Conservation (phyloP, 2,113 vertebrate genomes). For the Emberiza fucata region DNA sequence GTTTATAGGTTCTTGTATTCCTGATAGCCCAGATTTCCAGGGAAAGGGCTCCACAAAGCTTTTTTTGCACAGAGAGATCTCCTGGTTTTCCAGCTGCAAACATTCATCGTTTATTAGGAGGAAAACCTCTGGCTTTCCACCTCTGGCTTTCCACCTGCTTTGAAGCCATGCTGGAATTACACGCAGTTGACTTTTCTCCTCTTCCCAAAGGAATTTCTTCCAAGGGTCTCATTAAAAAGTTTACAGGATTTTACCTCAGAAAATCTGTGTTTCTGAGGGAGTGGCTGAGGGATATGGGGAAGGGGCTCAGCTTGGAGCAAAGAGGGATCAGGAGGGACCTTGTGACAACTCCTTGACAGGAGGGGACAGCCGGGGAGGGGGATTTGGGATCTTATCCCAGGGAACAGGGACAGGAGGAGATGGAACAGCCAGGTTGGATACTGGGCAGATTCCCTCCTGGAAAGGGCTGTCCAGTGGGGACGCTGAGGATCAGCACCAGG, state of each 20-base stretch:
- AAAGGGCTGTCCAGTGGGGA: neutral
- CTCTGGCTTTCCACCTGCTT: conserved; percentile 11
- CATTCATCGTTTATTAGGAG: neutral
- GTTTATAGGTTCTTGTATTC: neutral
- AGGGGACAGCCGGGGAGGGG: neutral
- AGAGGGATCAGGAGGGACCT: neutral
- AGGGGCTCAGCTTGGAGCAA: neutral
- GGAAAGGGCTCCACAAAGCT: neutral
- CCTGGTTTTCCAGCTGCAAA: conserved; percentile 13
- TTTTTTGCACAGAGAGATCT: neutral
- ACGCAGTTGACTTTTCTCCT: rapidly evolving
- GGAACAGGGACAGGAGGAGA: neutral
- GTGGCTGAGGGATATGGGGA: neutral
- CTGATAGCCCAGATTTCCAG: neutral
- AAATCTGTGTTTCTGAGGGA: neutral
- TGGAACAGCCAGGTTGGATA: rapidly evolving
- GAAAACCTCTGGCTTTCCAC: conserved; percentile 13
- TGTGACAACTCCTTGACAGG: neutral
- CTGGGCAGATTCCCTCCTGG: neutral
- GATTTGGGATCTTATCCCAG: neutral
- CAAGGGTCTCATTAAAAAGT: neutral
- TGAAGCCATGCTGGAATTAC: neutral
- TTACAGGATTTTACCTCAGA: neutral
- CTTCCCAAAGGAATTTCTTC: neutral
- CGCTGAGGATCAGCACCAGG: neutral